Conservation (phyloP, 2,888 invertebrate genomes). For the Heliothis peltigera region DNA sequence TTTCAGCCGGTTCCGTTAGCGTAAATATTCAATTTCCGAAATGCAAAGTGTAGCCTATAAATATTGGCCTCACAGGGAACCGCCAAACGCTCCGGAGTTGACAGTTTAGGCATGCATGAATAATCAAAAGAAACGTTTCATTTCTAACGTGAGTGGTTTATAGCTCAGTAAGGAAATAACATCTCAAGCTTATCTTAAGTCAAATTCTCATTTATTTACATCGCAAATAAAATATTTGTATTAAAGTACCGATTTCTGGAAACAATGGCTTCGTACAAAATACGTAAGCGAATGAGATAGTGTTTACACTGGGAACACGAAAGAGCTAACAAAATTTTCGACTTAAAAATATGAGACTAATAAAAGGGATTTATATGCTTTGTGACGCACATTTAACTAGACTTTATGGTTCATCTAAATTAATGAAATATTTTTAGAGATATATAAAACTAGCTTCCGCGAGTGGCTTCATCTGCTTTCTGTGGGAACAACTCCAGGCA, state of each 20-base stretch:
- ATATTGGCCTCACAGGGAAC: slow-evolving; percentile 5
- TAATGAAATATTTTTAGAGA: not conserved
- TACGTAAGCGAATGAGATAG: not conserved
- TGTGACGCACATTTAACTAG: not conserved
- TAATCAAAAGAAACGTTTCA: not conserved
- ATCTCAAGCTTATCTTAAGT: not conserved
- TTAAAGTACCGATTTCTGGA: not conserved
- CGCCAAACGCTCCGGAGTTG: not conserved
- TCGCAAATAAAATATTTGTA: not conserved
- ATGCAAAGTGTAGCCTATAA: slow-evolving; percentile 9
- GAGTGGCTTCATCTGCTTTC: too few relatives aligned
- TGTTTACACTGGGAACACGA: slow-evolving; percentile 14
- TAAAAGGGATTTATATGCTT: slow-evolving; percentile 3
- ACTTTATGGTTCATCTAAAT: not conserved
- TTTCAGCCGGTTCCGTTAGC: slow-evolving; percentile 5
- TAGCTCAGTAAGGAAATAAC: not conserved
- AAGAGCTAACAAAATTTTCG: not conserved
- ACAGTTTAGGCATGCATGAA: slow-evolving; percentile 5
- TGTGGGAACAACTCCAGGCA: too few relatives aligned
- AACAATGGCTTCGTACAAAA: slow-evolving; percentile 10
- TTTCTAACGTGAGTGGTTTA: not conserved
- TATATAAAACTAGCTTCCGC: too few relatives aligned
- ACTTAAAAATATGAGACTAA: not conserved
- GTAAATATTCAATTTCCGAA: slow-evolving; percentile 19
- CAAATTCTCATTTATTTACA: not conserved